These are phyloP conservation scores for Diarsia mendica DNA, from an alignment of 2,888 invertebrate genomes.

Conservation along the genomic window DNA sequence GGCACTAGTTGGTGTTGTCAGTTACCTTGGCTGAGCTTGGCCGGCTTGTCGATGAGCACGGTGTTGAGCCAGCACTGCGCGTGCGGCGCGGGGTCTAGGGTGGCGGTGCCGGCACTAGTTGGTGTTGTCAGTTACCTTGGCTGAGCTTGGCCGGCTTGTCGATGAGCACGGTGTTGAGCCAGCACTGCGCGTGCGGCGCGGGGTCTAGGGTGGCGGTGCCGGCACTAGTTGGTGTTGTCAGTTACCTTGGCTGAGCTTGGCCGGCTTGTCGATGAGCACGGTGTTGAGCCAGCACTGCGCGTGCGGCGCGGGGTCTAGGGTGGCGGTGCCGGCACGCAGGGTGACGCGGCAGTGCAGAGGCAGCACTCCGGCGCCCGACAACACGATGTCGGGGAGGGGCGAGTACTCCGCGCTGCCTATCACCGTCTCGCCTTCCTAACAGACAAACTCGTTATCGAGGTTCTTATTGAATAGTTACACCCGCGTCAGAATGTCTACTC, in stretches of 20 bases:
- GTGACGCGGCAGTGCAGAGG: conserved; percentile 94
- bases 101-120: conserved; percentile 92
- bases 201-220: conserved; percentile 93
- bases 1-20: conserved; percentile 82
- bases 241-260: conserved; percentile 93
- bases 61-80: conserved; percentile 96
- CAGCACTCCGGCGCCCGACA: conserved; percentile 94
- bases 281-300: conserved; percentile 96
- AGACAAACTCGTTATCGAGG: background rate
- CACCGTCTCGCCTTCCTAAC: conserved; percentile 95
- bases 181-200: conserved; percentile 93
- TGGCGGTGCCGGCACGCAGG: conserved; percentile 93
- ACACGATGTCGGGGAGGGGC: conserved; percentile 94
- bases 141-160: conserved; percentile 94
- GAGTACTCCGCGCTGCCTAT: conserved; percentile 95
- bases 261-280: conserved; percentile 94
- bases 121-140: conserved; percentile 89
- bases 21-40: conserved; percentile 93
- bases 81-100: conserved; percentile 76
- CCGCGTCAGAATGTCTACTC: no score
- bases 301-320: conserved; percentile 92
- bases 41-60: conserved; percentile 94
- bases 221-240: background rate
- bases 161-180: conserved; percentile 89
- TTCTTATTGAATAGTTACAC: no score